These are phyloP conservation scores for Cebuella pygmaea DNA, from an alignment of 2,797 vertebrate genomes.

Conservation along the genomic window DNA sequence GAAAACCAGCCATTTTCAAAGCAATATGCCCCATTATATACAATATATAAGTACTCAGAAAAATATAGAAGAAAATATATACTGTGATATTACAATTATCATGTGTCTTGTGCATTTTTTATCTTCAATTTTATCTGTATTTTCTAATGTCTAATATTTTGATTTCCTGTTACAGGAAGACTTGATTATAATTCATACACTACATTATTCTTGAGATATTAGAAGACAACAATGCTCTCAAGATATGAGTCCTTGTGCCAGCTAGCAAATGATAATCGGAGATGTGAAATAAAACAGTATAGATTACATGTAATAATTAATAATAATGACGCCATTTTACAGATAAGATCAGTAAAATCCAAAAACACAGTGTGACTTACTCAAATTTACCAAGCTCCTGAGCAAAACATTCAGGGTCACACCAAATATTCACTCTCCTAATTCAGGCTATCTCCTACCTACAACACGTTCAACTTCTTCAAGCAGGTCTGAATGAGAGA, in stretches of 20 bases:
- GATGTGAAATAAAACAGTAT: not conserved
- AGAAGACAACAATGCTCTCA: not conserved
- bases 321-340: not conserved
- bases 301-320: not conserved
- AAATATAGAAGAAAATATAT: not conserved
- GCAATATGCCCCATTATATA: not conserved
- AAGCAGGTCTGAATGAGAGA: not conserved
- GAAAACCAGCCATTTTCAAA: not conserved
- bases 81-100: not conserved
- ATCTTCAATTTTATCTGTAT: not conserved
- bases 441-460: not conserved
- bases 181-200: not conserved
- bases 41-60: not conserved
- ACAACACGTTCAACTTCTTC: not conserved
- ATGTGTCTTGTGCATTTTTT: not conserved
- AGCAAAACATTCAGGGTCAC: not conserved
- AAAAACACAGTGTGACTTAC: not conserved
- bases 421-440: not conserved
- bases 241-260: not conserved
- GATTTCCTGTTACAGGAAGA: not conserved
- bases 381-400: not conserved
- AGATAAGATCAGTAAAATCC: conserved; percentile 7
- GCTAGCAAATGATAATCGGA: not conserved
- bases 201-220: not conserved
- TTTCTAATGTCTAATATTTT: not conserved